Percentiles rank a stretch among this genome's conserved stretches.
These are phyloP conservation scores for Lateolabrax maculatus DNA, from an alignment of 2,797 vertebrate species.

Conservation along the genomic window DNA sequence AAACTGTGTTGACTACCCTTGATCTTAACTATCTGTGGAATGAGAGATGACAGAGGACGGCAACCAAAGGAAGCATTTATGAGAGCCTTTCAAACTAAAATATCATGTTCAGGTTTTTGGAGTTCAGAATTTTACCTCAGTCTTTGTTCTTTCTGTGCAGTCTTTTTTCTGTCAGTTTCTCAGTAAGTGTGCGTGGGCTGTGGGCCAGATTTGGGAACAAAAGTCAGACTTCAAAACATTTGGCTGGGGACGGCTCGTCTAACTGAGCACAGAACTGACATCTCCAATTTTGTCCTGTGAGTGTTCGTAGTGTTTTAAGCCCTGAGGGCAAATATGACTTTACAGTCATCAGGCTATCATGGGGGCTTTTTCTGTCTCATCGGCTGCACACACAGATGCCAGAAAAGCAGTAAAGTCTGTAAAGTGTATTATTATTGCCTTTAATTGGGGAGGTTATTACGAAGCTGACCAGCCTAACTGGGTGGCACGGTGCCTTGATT, in stretches of 20 bases:
- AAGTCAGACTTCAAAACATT: constrained; percentile 21
- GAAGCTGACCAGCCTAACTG: constrained; percentile 18
- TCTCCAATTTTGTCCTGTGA: constrained; percentile 9
- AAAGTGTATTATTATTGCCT: constrained; percentile 53
- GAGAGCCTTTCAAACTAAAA: constrained; percentile 17
- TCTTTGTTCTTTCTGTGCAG: background rate
- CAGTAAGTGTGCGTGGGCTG: constrained; percentile 2
- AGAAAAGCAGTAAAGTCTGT: constrained; percentile 34
- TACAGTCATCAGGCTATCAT: constrained; percentile 35
- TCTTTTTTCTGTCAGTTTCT: background rate
- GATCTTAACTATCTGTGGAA: constrained; percentile 19
- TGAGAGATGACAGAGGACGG: background rate
- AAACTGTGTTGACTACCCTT: background rate
- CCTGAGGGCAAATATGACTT: constrained; percentile 4
- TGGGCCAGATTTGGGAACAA: background rate
- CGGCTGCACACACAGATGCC: background rate
- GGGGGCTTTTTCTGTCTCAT: background rate
- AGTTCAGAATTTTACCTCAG: constrained; percentile 13
- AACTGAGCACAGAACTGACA: background rate
- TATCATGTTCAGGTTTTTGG: background rate
- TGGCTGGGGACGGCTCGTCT: constrained; percentile 1
- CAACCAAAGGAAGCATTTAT: constrained; percentile 3
- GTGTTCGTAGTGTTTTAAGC: constrained; percentile 8
- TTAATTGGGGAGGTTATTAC: constrained; percentile 41
- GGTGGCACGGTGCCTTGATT: constrained; percentile 21